phyloP scores from a whole-genome alignment of 2,888 invertebrate species.

The Drosophila pegasa region DNA sequence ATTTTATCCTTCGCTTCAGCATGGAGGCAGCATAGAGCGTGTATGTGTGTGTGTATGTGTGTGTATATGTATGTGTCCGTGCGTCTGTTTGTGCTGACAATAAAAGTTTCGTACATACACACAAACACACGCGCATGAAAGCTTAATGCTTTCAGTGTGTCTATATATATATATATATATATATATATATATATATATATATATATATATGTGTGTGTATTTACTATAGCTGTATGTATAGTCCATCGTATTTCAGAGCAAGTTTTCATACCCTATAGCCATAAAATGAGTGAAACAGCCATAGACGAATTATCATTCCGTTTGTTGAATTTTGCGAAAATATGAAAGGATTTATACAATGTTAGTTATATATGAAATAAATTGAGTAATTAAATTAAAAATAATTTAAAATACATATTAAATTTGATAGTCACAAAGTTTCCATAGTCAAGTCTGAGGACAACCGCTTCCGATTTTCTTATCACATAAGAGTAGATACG shows the following conservation, averaged over 20 bases:
- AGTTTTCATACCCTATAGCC: conserved; percentile 65
- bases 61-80: conserved; percentile 35
- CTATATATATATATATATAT: conserved; percentile 12
- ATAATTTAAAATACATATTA: too few species aligned
- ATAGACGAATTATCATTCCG: conserved; percentile 21
- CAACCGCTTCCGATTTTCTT: too few species aligned
- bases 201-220: conserved; percentile 19
- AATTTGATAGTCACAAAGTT: too few species aligned
- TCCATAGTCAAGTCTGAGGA: too few species aligned
- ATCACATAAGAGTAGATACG: too few species aligned
- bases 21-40: conserved; percentile 49
- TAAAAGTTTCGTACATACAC: conserved; percentile 71
- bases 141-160: conserved; percentile 66
- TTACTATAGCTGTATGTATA: conserved; percentile 60
- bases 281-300: conserved; percentile 34
- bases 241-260: conserved; percentile 78
- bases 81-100: conserved; percentile 75
- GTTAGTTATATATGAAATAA: too few species aligned
- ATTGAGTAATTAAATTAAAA: background rate
- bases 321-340: background rate
- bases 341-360: too few species aligned
- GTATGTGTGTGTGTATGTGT: conserved; percentile 30
- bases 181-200: background rate
- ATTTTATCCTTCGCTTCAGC: conserved; percentile 77
- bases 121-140: conserved; percentile 60